Percentiles rank a stretch among this genome's conserved stretches.
phyloP scores from a whole-genome alignment of 1,140 invertebrate genomes.

The Leptopilina clavipes region DNA sequence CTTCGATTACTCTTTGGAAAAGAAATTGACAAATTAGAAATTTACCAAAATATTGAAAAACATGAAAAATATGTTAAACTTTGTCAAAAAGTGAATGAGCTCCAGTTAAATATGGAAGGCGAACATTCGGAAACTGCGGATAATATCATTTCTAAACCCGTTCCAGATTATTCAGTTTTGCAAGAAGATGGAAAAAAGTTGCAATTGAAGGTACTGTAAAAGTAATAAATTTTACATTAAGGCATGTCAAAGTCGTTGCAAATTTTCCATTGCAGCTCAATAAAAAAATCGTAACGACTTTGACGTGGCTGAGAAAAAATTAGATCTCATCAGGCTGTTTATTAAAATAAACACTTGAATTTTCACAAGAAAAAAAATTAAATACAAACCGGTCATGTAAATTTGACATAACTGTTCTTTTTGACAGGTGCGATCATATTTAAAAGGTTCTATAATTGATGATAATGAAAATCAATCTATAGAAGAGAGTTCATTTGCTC shows the following conservation, averaged over 20 bases:
- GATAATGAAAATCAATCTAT: conserved; percentile 35
- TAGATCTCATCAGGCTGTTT: too few relatives aligned
- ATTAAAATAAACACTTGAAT: too few relatives aligned
- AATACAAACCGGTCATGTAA: too few relatives aligned
- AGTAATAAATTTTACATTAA: conserved; percentile 32
- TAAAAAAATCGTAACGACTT: too few relatives aligned
- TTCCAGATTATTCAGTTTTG: conserved; percentile 68
- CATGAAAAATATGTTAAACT: conserved; percentile 64
- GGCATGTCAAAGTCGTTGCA: too few relatives aligned
- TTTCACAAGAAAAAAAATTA: too few relatives aligned
- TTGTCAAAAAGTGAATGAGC: conserved; percentile 66
- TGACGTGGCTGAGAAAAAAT: too few relatives aligned
- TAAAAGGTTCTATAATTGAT: conserved; percentile 62
- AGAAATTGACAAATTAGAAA: conserved; percentile 58
- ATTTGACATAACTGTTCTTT: conserved; percentile 35
- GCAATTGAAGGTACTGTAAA: conserved; percentile 65
- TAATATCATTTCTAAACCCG: conserved; percentile 63
- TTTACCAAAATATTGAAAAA: conserved; percentile 60
- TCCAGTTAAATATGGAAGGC: conserved; percentile 62
- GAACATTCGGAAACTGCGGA: conserved; percentile 45
- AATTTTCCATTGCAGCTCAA: too few relatives aligned
- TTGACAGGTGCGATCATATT: conserved; percentile 68
- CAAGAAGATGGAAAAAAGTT: conserved; percentile 68
- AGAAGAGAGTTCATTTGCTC: conserved; percentile 58
- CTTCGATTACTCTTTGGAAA: conserved; percentile 66